A percentile compares a stretch with the other conserved stretches of the same genome.
phyloP scores from a whole-genome alignment of 2,888 invertebrate species.

The Tetranychus piercei region DNA sequence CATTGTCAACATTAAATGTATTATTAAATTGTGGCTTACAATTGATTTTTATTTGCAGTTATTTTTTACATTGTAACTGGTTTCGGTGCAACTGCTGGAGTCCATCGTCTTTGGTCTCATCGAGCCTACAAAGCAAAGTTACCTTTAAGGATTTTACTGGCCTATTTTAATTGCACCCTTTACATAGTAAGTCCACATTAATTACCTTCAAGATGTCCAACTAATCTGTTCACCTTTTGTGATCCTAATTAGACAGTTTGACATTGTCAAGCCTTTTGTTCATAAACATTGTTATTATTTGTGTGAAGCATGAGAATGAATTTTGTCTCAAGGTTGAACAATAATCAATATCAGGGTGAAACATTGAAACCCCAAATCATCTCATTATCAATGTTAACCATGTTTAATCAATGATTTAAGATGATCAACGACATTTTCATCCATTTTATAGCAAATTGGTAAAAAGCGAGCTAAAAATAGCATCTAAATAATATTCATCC shows the following conservation, averaged over 20 bases:
- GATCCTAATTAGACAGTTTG: neutral
- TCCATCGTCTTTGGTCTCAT: constrained; percentile 21
- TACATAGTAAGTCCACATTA: constrained; percentile 6
- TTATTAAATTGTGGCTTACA: no score
- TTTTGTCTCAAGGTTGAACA: neutral
- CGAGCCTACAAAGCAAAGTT: constrained; percentile 17
- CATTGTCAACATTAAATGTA: no score
- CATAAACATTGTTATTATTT: no score
- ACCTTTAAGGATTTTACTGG: constrained; percentile 15
- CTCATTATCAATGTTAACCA: no score
- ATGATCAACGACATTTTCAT: no score
- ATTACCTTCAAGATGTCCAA: neutral
- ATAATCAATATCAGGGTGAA: neutral
- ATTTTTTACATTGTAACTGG: constrained; percentile 8
- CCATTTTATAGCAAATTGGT: no score
- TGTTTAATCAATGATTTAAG: no score
- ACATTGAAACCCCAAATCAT: no score
- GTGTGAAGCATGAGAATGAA: no score
- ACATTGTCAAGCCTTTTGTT: no score
- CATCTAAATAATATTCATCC: no score
- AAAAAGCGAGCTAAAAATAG: no score
- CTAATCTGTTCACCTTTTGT: neutral
- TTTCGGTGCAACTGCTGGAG: constrained; percentile 12
- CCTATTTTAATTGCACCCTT: constrained; percentile 2
- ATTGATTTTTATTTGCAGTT: neutral